Evolutionary conservation across 2,888 invertebrate genomes (phyloP), one percentile per base, ranked within the genome.

Genomic region (Archips xylosteana): DNA sequence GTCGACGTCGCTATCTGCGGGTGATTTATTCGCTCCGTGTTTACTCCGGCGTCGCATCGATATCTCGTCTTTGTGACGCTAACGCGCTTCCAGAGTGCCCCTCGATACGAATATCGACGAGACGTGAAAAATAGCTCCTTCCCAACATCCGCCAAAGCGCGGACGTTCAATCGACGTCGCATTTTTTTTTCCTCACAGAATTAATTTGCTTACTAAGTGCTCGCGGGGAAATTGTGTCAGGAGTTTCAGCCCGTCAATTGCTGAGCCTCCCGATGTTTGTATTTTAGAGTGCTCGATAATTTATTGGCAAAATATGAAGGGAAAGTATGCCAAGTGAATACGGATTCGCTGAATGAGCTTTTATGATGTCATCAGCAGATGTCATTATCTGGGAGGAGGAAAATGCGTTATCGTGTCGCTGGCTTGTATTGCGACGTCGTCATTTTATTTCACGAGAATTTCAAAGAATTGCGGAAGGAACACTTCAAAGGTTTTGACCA

Each of bases 191-290:
- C 83, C 82, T 85, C 83, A 81, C 82, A 84, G 89, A 89, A 89
- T 90, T 91, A 89, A 91, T 92, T 91, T 91, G 85, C 87, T 87
- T 83, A 81, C 87, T 87, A 89, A 88, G 88, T 88, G 87, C 85
- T 86, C 78, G 83, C 83, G 80, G 80, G 82, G 79, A 85, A 85
- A 85, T 87, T 85, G 85, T 79, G 81, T 76, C 80, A 80, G 79
- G 83, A 84, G 87, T 88, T 86, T 82, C 81, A 80, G 78, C 81
- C 80, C 81, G 82, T 85, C 86, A 84, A 84, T 87, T 82, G 84
- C 81, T 78, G 80, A 79, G 77, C 82, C 83, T 85, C 84, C 83
- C 80, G 84, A 82, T 84, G 83, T 89, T 88, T 88, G 81, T 80
- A 77, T 83, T 84, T 80, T 80, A 75, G 80, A 85, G 83, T 82